Evolutionary conservation across 1,140 invertebrate species (phyloP).

Genomic region (Mesaphorura yosii): DNA sequence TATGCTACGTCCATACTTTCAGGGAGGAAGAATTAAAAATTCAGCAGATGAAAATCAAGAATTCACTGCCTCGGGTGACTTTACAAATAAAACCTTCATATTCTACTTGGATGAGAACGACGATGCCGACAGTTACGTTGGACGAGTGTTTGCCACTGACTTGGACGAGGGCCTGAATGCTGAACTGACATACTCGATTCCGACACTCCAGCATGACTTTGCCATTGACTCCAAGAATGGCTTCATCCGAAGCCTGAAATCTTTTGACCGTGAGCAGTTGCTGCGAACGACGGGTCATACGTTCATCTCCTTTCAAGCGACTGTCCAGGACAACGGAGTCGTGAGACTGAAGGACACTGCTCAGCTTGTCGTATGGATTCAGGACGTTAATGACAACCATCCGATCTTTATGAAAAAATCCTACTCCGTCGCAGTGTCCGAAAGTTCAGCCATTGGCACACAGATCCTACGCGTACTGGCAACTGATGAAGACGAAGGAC

Average conservation of each 20-base stretch:
- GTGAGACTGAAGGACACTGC: constrained; percentile 66
- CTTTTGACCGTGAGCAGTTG: constrained; percentile 76
- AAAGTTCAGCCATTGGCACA: constrained; percentile 60
- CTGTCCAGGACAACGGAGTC: constrained; percentile 72
- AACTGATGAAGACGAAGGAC: constrained; percentile 73
- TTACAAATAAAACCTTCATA: constrained; percentile 70
- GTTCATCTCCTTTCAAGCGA: constrained; percentile 67
- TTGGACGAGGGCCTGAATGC: constrained; percentile 81
- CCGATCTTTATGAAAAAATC: constrained; percentile 70
- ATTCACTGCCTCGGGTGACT: no score
- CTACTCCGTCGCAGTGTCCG: constrained; percentile 73
- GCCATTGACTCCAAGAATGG: constrained; percentile 78
- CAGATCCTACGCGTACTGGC: constrained; percentile 75
- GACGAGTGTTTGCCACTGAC: constrained; percentile 78
- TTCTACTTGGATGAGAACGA: constrained; percentile 81
- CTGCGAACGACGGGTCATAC: constrained; percentile 60
- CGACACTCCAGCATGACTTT: constrained; percentile 62
- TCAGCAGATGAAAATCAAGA: no score
- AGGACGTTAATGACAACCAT: constrained; percentile 84
- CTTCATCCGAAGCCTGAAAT: constrained; percentile 70
- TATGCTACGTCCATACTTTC: no score
- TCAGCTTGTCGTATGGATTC: constrained; percentile 75
- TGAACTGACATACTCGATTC: constrained; percentile 73
- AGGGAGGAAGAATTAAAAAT: no score
- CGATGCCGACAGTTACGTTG: constrained; percentile 74